Percentiles rank a stretch among this genome's conserved stretches.
Evolutionary conservation across 2,113 vertebrate species (phyloP).

Genomic region (Vicugna pacos): DNA sequence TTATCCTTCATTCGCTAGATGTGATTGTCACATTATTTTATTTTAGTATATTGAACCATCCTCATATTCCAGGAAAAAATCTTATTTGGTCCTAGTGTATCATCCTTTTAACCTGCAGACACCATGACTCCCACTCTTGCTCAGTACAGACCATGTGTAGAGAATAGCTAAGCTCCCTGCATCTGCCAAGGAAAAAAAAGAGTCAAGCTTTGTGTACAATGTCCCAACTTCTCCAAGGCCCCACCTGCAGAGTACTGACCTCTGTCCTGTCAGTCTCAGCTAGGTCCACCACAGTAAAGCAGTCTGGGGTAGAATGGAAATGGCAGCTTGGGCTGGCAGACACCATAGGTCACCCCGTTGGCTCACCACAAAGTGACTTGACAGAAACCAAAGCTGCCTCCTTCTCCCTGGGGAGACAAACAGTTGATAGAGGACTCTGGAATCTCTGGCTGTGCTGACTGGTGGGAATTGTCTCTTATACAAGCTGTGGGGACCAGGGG

Average conservation of each 20-base stretch:
- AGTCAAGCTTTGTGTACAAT: neutral
- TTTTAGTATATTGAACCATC: neutral
- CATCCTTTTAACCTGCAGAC: neutral
- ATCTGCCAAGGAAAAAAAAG: neutral
- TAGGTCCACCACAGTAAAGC: neutral
- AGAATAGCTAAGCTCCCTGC: neutral
- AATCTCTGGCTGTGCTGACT: neutral
- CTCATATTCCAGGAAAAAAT: neutral
- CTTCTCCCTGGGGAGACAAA: neutral
- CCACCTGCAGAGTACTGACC: neutral
- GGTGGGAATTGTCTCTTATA: neutral
- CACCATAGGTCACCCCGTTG: neutral
- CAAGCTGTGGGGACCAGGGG: neutral
- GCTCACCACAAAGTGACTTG: neutral
- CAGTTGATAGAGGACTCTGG: neutral
- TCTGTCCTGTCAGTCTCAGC: neutral
- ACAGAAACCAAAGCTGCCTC: neutral
- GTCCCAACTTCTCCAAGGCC: neutral
- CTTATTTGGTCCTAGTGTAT: neutral
- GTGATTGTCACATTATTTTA: neutral
- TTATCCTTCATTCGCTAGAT: neutral
- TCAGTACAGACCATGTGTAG: neutral
- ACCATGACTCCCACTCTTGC: neutral
- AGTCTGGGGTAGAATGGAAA: neutral
- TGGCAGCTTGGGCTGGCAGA: neutral